Evolutionary conservation across 2,888 invertebrate genomes (phyloP).

Genomic region (Gnatocerus cornutus): DNA sequence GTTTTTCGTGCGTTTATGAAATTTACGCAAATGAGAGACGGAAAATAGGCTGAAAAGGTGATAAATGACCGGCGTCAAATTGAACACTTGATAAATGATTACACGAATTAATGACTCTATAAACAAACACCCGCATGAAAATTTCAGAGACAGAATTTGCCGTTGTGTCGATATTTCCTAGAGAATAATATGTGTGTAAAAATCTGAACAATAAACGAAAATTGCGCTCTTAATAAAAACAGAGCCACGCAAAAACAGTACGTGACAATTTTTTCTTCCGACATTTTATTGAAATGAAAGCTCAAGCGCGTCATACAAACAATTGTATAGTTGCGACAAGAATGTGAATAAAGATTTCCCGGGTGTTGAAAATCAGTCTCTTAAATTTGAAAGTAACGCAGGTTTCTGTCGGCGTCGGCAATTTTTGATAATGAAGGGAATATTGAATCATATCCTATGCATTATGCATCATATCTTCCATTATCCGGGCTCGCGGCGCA

Average conservation of each 20-base stretch:
- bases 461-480: constrained; percentile 40
- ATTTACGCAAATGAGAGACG: constrained; percentile 8
- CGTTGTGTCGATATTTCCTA: not conserved
- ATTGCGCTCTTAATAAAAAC: constrained; percentile 19
- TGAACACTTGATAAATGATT: constrained; percentile 30
- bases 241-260: constrained; percentile 5
- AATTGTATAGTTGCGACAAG: not conserved
- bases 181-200: too few relatives aligned
- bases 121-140: constrained; percentile 26
- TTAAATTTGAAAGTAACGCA: constrained; percentile 15
- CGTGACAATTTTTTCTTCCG: constrained; percentile 18
- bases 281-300: constrained; percentile 11
- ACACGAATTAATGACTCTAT: constrained; percentile 21
- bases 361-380: constrained; percentile 3
- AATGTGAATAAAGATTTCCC: not conserved
- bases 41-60: constrained; percentile 20
- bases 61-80: constrained; percentile 24
- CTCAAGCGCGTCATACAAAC: constrained; percentile 14
- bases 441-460: constrained; percentile 38
- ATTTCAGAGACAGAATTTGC: constrained; percentile 4
- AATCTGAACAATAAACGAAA: constrained; percentile 19
- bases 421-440: constrained; percentile 40
- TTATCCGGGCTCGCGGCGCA: constrained; percentile 25
- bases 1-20: constrained; percentile 16
- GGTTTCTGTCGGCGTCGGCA: constrained; percentile 12